Evolutionary conservation across 2,797 vertebrate species (phyloP), one percentile per base, ranked within the genome.

Genomic region (Ciconia nigra): DNA sequence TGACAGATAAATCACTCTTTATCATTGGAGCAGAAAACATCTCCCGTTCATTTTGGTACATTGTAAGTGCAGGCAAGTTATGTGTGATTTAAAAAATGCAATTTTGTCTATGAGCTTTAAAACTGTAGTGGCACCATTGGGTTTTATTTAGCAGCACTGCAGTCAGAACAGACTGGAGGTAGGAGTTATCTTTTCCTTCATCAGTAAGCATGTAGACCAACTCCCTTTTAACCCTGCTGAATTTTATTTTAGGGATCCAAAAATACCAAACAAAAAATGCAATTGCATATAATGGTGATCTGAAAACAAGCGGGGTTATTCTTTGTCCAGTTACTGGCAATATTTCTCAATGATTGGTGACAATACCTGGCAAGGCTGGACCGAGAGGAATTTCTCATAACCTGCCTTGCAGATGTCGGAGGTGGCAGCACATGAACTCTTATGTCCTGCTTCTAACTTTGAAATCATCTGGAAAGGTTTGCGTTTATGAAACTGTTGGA

Each of bases 1-100:
- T 71, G 83, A 82, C 63, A 71, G 80, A 55, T 54, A 84, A 94
- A 94, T 88, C 67, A 55, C 39, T 24, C 83, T 47, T 54, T 67
- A 29, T 52, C 70, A 31, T 55, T 79, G 66, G 15, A 81, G 88
- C 67, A 84, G 88, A 87, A 92, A 93, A 72, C 66, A 70, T 54
- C 58, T 85, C 70, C 41, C 2, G 3, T 88, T 74, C 29, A 17
- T 70, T 79, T 52, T 28, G 31, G 59, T 14, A 4, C 44, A 42
- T 21, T 51, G 22, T n/a, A 76, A 88, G 39, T 58, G 51, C 62
- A 73, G 55, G 28, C 51, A 58, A 74, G 51, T 71, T 41, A 51
- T 20, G 16, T 49, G 54, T 33, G 69, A 59, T 55, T 91, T 88
- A 29, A 85, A 58, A 83, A 91, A 67, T 49, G 28, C 31, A 39